Evolutionary conservation across 2,797 vertebrate genomes (phyloP).

Genomic region (Xenops minutus): DNA sequence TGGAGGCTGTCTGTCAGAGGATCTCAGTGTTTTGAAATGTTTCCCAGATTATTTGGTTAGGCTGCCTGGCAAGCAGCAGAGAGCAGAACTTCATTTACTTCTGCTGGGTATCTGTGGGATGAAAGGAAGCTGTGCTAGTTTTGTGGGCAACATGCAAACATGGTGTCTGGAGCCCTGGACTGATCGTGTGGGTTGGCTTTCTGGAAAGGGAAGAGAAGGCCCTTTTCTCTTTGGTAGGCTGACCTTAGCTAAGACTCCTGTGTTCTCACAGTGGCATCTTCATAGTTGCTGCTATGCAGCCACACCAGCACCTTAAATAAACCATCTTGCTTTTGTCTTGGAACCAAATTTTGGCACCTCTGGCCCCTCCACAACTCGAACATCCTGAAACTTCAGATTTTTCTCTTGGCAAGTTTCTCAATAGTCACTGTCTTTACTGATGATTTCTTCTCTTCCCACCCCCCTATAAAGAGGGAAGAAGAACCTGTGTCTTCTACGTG

Average conservation of each 20-base stretch:
- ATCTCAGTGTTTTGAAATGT: not conserved
- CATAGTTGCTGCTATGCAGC: not conserved
- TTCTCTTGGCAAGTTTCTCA: not conserved
- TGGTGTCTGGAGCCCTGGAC: not conserved
- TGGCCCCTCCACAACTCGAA: not conserved
- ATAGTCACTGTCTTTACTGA: rapidly evolving
- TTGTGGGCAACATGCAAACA: not conserved
- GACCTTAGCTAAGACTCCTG: not conserved
- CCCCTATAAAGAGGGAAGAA: not conserved
- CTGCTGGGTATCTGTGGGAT: not conserved
- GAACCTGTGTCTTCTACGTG: not conserved
- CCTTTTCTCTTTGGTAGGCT: not conserved
- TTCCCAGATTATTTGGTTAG: conserved; percentile 14
- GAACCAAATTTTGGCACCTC: not conserved
- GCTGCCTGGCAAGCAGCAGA: not conserved
- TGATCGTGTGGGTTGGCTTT: not conserved
- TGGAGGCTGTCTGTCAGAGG: not conserved
- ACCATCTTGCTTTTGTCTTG: not conserved
- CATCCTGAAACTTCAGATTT: not conserved
- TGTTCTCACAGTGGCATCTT: not conserved
- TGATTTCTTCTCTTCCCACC: not conserved
- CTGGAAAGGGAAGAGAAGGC: not conserved
- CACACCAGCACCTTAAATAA: not conserved
- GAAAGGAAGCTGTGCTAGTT: not conserved
- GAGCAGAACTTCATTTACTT: not conserved